Conservation (phyloP, 1,140 invertebrate genomes). For the Aphaenogaster rudis region DNA sequence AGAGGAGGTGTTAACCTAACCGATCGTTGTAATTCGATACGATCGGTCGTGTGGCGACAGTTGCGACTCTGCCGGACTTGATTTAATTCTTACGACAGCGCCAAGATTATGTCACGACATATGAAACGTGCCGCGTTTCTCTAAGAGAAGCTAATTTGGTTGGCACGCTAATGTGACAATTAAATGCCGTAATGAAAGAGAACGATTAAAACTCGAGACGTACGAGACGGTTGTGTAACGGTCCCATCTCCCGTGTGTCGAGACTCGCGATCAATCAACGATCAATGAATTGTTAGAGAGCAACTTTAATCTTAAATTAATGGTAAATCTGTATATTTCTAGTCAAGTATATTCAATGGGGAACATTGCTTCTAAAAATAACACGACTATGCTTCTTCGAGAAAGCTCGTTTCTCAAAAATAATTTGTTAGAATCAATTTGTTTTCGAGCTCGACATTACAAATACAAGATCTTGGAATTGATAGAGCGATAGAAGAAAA, state of each 20-base stretch:
- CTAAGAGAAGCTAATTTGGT: neutral
- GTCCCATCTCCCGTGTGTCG: slow-evolving; percentile 19
- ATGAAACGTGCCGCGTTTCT: neutral
- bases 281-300: neutral
- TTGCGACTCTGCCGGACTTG: neutral
- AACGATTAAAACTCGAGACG: slow-evolving; percentile 74
- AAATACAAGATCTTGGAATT: neutral
- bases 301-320: neutral
- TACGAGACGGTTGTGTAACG: slow-evolving; percentile 58
- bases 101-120: neutral
- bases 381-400: too few relatives aligned
- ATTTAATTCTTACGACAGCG: too few relatives aligned
- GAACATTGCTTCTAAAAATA: neutral
- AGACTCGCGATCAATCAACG: neutral
- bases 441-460: neutral
- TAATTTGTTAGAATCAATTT: neutral
- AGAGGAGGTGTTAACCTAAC: slow-evolving; percentile 16
- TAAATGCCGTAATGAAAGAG: slow-evolving; percentile 52
- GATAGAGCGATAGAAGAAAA: neutral
- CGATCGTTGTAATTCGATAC: slow-evolving; percentile 29
- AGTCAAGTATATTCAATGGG: neutral
- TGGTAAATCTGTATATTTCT: neutral
- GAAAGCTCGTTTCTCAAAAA: neutral
- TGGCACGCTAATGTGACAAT: slow-evolving; percentile 47
- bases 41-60: neutral